Conservation (phyloP, 2,113 vertebrate genomes). For the Grammomys surdaster region DNA sequence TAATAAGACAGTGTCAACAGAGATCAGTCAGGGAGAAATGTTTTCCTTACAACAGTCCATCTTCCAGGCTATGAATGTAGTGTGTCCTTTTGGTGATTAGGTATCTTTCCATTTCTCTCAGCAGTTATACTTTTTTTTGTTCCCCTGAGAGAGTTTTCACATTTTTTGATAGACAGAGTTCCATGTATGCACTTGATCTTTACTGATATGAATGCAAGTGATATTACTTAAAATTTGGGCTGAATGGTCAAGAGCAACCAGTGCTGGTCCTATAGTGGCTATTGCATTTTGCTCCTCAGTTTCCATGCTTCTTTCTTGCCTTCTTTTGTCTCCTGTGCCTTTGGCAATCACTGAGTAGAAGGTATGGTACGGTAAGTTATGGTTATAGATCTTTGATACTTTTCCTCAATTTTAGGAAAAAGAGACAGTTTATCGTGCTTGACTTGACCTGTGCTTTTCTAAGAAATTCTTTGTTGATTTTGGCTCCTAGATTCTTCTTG, state of each 20-base stretch:
- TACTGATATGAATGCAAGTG: background rate
- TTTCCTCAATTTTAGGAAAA: background rate
- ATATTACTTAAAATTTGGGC: background rate
- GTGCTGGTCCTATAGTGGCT: background rate
- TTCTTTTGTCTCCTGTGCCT: background rate
- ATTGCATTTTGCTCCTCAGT: background rate
- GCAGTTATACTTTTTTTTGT: background rate
- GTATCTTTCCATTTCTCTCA: background rate
- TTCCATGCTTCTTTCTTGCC: background rate
- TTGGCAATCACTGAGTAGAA: background rate
- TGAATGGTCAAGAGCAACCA: background rate
- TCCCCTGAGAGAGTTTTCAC: background rate
- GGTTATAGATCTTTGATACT: background rate
- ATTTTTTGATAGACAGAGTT: constrained; percentile 20
- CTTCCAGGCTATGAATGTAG: background rate
- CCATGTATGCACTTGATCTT: background rate
- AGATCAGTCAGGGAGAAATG: background rate
- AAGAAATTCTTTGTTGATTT: background rate
- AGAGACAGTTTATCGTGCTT: background rate
- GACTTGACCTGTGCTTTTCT: background rate
- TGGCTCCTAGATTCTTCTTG: background rate
- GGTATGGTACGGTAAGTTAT: background rate
- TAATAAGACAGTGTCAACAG: background rate
- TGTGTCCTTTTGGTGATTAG: background rate
- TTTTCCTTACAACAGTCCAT: background rate